Evolutionary conservation across 2,113 vertebrate genomes (phyloP).

Genomic region (Gasterosteus nipponicus): DNA sequence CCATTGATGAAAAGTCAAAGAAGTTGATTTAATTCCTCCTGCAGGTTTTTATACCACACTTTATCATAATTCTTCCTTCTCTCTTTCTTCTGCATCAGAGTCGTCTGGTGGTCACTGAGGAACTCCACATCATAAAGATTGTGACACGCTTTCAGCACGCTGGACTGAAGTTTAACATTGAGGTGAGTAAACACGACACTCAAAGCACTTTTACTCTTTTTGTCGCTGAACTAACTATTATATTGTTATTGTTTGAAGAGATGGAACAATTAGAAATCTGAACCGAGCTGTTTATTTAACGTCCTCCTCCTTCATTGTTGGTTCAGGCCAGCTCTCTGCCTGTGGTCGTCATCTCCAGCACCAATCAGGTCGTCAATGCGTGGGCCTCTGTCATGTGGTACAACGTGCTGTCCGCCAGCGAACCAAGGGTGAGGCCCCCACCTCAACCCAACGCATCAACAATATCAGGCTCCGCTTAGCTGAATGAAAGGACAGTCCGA

Average conservation of each 20-base stretch:
- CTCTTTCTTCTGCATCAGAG: slow-evolving; percentile 71
- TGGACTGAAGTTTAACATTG: slow-evolving; percentile 83
- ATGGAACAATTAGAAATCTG: not conserved
- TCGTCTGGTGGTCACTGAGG: slow-evolving; percentile 89
- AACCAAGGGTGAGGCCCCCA: slow-evolving; percentile 82
- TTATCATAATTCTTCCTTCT: too few species aligned
- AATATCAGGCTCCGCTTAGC: not conserved
- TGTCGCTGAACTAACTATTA: not conserved
- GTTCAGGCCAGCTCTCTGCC: slow-evolving; percentile 66
- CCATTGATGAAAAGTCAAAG: too few species aligned
- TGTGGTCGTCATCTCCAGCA: slow-evolving; percentile 88
- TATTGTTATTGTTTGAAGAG: not conserved
- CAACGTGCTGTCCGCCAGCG: slow-evolving; percentile 84
- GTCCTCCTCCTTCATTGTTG: slow-evolving; percentile 63
- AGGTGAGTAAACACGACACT: slow-evolving; percentile 78
- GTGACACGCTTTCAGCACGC: slow-evolving; percentile 85
- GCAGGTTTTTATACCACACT: too few species aligned
- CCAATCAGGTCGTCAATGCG: slow-evolving; percentile 87
- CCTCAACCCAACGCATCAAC: not conserved
- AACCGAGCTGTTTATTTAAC: not conserved
- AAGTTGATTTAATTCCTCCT: too few species aligned
- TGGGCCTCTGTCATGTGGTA: slow-evolving; percentile 97
- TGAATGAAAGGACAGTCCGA: not conserved
- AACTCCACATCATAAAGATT: slow-evolving; percentile 92
- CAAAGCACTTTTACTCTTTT: too few species aligned